Evolutionary conservation across 2,113 vertebrate species (phyloP).

Genomic region (Leptobrachium ailaonicum): DNA sequence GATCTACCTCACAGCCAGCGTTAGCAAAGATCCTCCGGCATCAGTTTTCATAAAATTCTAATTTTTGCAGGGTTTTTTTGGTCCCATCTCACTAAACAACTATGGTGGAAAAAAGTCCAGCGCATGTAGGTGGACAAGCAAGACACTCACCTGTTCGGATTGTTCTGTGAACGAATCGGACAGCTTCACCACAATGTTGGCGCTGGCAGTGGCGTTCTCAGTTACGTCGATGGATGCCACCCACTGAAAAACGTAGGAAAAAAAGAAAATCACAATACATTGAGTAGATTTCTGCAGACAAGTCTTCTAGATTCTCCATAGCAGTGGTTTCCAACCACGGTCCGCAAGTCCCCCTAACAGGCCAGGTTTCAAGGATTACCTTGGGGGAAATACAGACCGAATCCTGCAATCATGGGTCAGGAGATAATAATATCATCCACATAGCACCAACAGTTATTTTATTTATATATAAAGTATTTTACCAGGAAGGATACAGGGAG

Average conservation of each 20-base stretch:
- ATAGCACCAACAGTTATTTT: too few relatives aligned
- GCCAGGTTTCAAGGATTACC: too few relatives aligned
- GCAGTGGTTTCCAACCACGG: too few relatives aligned
- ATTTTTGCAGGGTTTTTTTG: too few relatives aligned
- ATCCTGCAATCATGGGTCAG: too few relatives aligned
- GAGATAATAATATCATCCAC: too few relatives aligned
- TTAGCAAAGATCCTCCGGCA: background rate
- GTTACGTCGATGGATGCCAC: constrained; percentile 85
- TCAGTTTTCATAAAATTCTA: too few relatives aligned
- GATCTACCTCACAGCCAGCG: background rate
- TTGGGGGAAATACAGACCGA: too few relatives aligned
- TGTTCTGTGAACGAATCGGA: constrained; percentile 83
- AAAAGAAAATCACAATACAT: background rate
- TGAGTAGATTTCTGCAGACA: background rate
- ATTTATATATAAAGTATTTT: too few relatives aligned
- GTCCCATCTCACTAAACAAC: too few relatives aligned
- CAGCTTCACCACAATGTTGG: constrained; percentile 78
- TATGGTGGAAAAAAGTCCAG: constrained; percentile 46
- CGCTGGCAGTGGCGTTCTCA: constrained; percentile 83
- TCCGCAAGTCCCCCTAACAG: too few relatives aligned
- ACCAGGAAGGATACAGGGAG: too few relatives aligned
- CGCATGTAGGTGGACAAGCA: constrained; percentile 79
- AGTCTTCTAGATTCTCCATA: background rate
- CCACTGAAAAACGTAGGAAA: constrained; percentile 70
- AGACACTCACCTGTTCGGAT: constrained; percentile 79